A percentile compares a stretch with the other conserved stretches of the same genome.
These are phyloP conservation scores for Actinostola sp. DNA, from an alignment of 92 coral and sea anemone species.

Conservation along the genomic window DNA sequence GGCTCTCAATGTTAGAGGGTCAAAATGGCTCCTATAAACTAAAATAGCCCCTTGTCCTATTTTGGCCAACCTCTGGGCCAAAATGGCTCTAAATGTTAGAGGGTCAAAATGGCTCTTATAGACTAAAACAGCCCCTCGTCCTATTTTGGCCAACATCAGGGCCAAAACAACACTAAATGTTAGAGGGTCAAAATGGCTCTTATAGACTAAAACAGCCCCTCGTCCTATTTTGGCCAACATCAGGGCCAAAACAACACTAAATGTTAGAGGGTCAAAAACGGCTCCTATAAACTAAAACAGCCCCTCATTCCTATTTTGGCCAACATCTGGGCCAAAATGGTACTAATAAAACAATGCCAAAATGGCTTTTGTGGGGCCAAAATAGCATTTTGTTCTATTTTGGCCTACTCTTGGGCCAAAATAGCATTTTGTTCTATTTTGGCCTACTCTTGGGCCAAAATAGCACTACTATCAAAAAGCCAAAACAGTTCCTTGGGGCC, in stretches of 20 bases:
- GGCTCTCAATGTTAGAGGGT: not conserved
- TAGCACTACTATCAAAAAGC: too few species aligned
- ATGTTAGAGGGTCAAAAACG: not conserved
- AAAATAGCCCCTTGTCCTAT: not conserved
- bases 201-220: not conserved
- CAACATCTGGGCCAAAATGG: too few species aligned
- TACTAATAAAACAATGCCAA: conserved; percentile 3
- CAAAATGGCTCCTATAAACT: conserved; percentile 9
- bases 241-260: too few species aligned
- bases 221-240: too few species aligned
- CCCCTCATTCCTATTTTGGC: too few species aligned
- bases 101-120: conserved; percentile 13
- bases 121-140: not conserved
- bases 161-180: conserved; percentile 21
- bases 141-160: not conserved
- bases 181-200: not conserved
- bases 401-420: conserved; percentile 28
- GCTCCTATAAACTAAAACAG: not conserved
- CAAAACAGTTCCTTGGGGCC: too few species aligned
- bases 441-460: conserved; percentile 25
- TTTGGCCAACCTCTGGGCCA: conserved; percentile 2
- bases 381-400: conserved; percentile 13
- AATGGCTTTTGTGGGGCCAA: conserved; percentile 20
- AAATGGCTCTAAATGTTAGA: not conserved
- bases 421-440: conserved; percentile 3